Evolutionary conservation across 2,888 invertebrate species (phyloP), one percentile per base, ranked within the genome.

Genomic region (Aporophyla lueneburgensis): DNA sequence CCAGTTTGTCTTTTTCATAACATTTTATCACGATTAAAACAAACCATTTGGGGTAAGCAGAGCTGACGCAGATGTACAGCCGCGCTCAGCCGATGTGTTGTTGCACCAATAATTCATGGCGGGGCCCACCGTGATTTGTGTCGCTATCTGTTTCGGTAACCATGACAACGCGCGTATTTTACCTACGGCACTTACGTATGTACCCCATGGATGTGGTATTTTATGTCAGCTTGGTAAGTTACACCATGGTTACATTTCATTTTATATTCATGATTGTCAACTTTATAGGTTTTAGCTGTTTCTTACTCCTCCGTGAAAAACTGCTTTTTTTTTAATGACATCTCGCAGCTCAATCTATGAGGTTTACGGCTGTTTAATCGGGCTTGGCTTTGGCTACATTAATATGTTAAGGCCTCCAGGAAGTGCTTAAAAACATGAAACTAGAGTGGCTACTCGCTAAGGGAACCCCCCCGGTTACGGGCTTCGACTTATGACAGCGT

Each of bases 141-240:
- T 51, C 58, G 53, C 73, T 71, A 77, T 77, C 70, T 71, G 54
- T 81, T 65, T 71, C 51, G 61, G 70, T 65, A 61, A 5, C 81
- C 66, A 76, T 83, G 85, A 70, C 76, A 76, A 68, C 59, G 70
- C 24, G 58, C 58, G 71, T 81, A 77, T 85, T 81, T 74, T 68
- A 74, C 40, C 6, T 9, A 9, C 10, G 68, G 40, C 21, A 68
- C 63, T 56, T 46, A 80, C 56, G 51, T 54, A 21, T 56, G 54
- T 61, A 43, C 40, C 54, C 59, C 68, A 21, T 10, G 24, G 16
- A 51, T 43, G 49, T 43, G 68, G 46, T 40, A 49, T 33, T 53
- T 46, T 76, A 19, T 68, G 63, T 54, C 27, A 63, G 21, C 40
- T 27, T 19, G 12, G 24, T 51, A 51, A 71, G 16, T 33, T 77